Conservation (phyloP, 64 coral and sea anemone genomes). For the Acropora tenuis region DNA sequence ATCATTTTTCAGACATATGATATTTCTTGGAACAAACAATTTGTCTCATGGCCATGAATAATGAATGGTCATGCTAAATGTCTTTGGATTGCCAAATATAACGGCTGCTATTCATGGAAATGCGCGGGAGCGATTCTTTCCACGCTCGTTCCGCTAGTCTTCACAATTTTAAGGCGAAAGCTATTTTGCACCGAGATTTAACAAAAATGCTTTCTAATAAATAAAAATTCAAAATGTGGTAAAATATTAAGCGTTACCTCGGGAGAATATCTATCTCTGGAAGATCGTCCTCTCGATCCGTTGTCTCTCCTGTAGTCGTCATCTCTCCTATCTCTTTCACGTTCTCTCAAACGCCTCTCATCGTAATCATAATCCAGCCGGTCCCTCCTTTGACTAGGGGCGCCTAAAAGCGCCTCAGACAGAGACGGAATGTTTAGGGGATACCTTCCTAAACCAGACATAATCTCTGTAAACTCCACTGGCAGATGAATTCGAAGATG, state of each 20-base stretch:
- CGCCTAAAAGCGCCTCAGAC: background rate
- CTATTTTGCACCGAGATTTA: too few species aligned
- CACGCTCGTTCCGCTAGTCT: too few species aligned
- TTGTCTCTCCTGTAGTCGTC: slow-evolving; percentile 23
- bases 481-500: background rate
- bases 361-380: slow-evolving; percentile 31
- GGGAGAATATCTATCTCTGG: slow-evolving; percentile 24
- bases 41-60: too few species aligned
- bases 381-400: slow-evolving; percentile 20
- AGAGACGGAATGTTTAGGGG: slow-evolving; percentile 37
- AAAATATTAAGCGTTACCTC: slow-evolving; percentile 7
- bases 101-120: too few species aligned
- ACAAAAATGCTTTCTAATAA: background rate
- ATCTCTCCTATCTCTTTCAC: slow-evolving; percentile 26
- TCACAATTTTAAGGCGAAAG: too few species aligned
- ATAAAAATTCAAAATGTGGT: too few species aligned
- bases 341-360: slow-evolving; percentile 33
- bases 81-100: too few species aligned
- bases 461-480: background rate
- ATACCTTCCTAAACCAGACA: slow-evolving; percentile 35
- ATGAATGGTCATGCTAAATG: too few species aligned
- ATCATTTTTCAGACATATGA: too few species aligned
- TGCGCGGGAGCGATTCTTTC: too few species aligned
- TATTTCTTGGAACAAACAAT: too few species aligned
- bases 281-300: slow-evolving; percentile 22